Evolutionary conservation across 2,888 invertebrate genomes (phyloP).

Genomic region (Chalcosyrphus nemorum): DNA sequence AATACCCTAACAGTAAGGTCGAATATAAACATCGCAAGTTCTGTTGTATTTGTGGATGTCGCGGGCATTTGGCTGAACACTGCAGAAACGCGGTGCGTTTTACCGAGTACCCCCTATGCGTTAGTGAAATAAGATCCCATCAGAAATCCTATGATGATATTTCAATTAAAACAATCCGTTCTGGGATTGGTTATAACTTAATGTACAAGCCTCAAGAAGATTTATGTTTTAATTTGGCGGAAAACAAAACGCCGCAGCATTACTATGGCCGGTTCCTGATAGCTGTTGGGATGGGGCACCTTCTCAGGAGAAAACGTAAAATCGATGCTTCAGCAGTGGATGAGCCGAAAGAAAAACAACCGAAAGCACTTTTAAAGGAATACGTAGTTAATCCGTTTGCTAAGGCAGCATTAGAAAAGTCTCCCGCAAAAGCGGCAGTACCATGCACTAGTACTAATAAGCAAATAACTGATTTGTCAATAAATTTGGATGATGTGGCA

Average conservation of each 20-base stretch:
- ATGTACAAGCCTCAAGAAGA: slow-evolving; percentile 76
- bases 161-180: slow-evolving; percentile 58
- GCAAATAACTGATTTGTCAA: neutral
- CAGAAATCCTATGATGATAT: slow-evolving; percentile 79
- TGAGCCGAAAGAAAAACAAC: slow-evolving; percentile 16
- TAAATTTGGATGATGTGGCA: neutral
- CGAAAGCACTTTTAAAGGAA: slow-evolving; percentile 38
- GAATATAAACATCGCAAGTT: slow-evolving; percentile 79
- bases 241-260: slow-evolving; percentile 71
- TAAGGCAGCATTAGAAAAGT: slow-evolving; percentile 38
- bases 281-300: slow-evolving; percentile 76
- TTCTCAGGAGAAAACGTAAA: slow-evolving; percentile 73
- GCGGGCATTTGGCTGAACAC: slow-evolving; percentile 83
- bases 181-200: slow-evolving; percentile 74
- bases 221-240: slow-evolving; percentile 76
- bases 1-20: slow-evolving; percentile 77
- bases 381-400: slow-evolving; percentile 73
- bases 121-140: slow-evolving; percentile 78
- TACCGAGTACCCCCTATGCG: slow-evolving; percentile 77
- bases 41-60: slow-evolving; percentile 84
- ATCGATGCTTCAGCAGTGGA: neutral
- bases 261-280: slow-evolving; percentile 79
- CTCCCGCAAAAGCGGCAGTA: neutral
- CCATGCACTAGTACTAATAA: neutral
- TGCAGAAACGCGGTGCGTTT: slow-evolving; percentile 78